Evolutionary conservation across 2,888 invertebrate species (phyloP), one percentile per base, ranked within the genome.

Genomic region (Ormyrus rosae): DNA sequence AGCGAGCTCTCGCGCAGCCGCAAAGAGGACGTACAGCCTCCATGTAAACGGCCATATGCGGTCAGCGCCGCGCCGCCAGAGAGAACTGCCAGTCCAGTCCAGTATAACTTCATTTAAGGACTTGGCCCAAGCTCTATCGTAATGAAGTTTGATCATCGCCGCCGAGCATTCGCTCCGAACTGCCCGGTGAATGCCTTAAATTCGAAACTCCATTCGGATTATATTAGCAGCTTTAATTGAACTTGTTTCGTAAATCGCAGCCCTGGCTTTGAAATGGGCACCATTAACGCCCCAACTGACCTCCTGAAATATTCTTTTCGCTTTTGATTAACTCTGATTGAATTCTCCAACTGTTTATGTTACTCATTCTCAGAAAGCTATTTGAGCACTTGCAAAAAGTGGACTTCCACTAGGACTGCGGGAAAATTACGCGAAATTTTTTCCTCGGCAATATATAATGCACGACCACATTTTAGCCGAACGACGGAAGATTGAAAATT

Each of bases 91-190:
- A 19, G 13, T 60, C 53, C 48, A 61, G 76, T 53, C 51, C 53
- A 45, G 75, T 55, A 63, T 77, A 77, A 77, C 77, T 70, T 77
- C 70, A 60, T 77, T 77, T 77, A 70, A 70, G 77, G 70, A 77
- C 77, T 70, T 70, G 13, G 34, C 70, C 63, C 58, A 19, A 19
- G 51, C 46, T 48, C 70, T 53, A 0, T 13, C 48, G 34, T 77
- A 77, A 77, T 77, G 63, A 67, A 77, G 63, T 76, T 77, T 69
- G 34, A 69, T 69, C 55, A 64, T 64, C 65, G 63, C 64, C 19
- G 19, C 19, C 19, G 19, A 19, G 46, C 45, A 46, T 64, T 48
- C 19, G 10, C 19, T 19, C 19, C 19, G 19, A 19, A 19, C 19
- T 19, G 19, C 19, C 19, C 19, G 19, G 19, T 19, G 19, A 19